A percentile compares a stretch with the other conserved stretches of the same genome.
Conservation (phyloP, 1,140 invertebrate genomes). For the Pseudomyrmex cubaensis region DNA sequence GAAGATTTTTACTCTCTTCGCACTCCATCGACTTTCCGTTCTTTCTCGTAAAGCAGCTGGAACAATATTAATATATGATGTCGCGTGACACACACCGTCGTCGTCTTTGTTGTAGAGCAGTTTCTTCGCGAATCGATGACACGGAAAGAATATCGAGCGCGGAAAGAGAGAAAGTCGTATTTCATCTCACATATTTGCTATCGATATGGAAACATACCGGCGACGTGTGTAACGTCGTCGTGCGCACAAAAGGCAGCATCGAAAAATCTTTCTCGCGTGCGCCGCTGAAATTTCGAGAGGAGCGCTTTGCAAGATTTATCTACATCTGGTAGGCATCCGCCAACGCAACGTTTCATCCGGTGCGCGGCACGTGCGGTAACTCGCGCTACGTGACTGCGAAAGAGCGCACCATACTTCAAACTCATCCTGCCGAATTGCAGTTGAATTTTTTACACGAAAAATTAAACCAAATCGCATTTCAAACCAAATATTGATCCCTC, state of each 20-base stretch:
- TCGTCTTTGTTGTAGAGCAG: slow-evolving; percentile 14
- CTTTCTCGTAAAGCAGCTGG: slow-evolving; percentile 46
- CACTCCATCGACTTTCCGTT: slow-evolving; percentile 39
- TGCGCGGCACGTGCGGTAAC: slow-evolving; percentile 19
- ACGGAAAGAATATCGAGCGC: slow-evolving; percentile 27
- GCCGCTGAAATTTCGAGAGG: slow-evolving; percentile 46
- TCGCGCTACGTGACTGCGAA: slow-evolving; percentile 38
- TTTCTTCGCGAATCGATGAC: slow-evolving; percentile 53
- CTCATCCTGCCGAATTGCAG: slow-evolving; percentile 15
- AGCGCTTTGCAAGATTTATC: slow-evolving; percentile 54
- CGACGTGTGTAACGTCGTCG: slow-evolving; percentile 38
- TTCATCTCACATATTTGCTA: slow-evolving; percentile 53
- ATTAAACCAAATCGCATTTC: slow-evolving; percentile 20
- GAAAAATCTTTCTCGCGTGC: slow-evolving; percentile 44
- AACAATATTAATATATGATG: slow-evolving; percentile 56
- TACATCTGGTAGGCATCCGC: slow-evolving; percentile 36
- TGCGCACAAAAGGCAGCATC: slow-evolving; percentile 37
- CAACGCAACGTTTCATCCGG: slow-evolving; percentile 24
- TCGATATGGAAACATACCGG: slow-evolving; percentile 57
- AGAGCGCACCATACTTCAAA: slow-evolving; percentile 11
- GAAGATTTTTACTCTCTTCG: slow-evolving; percentile 11
- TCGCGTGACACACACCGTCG: not conserved
- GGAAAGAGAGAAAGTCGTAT: slow-evolving; percentile 39
- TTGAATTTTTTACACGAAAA: slow-evolving; percentile 42
- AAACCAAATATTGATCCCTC: not conserved